These are phyloP conservation scores for Typhlichthys subterraneus DNA, from an alignment of 2,797 vertebrate genomes.

Conservation along the genomic window DNA sequence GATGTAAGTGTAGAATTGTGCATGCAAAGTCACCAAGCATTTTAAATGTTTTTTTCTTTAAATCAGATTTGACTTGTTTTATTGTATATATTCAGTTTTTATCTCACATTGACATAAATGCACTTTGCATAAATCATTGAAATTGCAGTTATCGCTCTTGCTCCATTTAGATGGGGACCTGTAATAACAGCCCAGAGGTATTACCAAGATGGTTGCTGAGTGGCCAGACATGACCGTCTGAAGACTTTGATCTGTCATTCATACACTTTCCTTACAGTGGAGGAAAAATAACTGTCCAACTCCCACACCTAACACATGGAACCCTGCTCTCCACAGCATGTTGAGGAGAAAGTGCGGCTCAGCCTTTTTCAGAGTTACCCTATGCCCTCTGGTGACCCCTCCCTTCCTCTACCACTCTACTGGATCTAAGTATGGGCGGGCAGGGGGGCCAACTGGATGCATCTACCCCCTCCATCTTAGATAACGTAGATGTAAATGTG, in stretches of 20 bases:
- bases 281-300: slow-evolving; percentile 27
- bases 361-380: slow-evolving; percentile 59
- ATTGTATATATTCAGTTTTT: too few relatives aligned
- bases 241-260: neutral
- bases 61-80: too few relatives aligned
- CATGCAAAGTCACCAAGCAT: too few relatives aligned
- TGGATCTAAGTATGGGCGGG: slow-evolving; percentile 71
- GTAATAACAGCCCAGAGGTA: too few relatives aligned
- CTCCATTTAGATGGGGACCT: too few relatives aligned
- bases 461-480: slow-evolving; percentile 67
- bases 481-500: slow-evolving; percentile 71
- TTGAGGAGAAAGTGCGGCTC: slow-evolving; percentile 57
- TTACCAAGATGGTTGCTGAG: too few relatives aligned
- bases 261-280: slow-evolving; percentile 8
- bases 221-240: too few relatives aligned
- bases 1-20: too few relatives aligned
- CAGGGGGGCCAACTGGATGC: slow-evolving; percentile 27
- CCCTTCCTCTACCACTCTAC: slow-evolving; percentile 23
- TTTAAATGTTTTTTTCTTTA: too few relatives aligned
- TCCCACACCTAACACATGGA: slow-evolving; percentile 38
- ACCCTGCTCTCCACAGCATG: slow-evolving; percentile 35
- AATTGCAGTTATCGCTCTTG: too few relatives aligned
- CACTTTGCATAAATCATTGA: too few relatives aligned
- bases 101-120: too few relatives aligned
- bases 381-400: slow-evolving; percentile 11